Base-by-base conservation (phyloP, 2,888 invertebrate genomes). In the Rhingia campestris region DNA sequence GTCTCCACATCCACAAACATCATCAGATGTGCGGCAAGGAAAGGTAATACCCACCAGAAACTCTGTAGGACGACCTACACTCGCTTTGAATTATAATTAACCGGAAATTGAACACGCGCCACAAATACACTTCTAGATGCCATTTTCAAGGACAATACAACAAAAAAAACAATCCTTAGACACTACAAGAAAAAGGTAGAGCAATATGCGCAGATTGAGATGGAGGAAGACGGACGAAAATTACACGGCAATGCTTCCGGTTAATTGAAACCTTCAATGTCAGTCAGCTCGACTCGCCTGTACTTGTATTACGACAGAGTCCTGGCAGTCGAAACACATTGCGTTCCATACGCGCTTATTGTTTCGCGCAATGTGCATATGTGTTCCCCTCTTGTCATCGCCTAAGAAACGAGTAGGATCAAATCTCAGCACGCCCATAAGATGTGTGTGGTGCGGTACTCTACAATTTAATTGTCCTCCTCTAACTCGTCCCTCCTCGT, bases 51-150 rank as follows among this genome's bases (percentile, higher is more conserved):
- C 35, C 47, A 58, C 53, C 51, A 54, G 56, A 41, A n/a, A 81
- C 43, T 74, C 74, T 47, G 33, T 37, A 47, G n/a, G 51, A 64
- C 59, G 80, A 75, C 80, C 70, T 81, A 69, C 63, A 59, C 49
- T 72, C 67, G 63, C 67, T 86, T 70, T 54, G 75, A 66, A 81
- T 87, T 87, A 90, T 90, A 91, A 91, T 90, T 90, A 91, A 91
- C 90, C 89, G 91, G 91, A 91, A 91, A 88, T 91, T 86, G 88
- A 89, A 90, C 91, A 91, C 91, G 91, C 91, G 91, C 88, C 66
- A 41, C 79, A 51, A 45, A 69, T 84, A 64, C 64, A 77, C 66
- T 81, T 59, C 66, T 41, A 22, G 77, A 75, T 77, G 73, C 75
- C 58, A 75, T 86, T 81, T 86, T 86, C 74, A 80, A 86, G 86